These are phyloP conservation scores for Polyommatus iphigenia DNA, from an alignment of 2,888 invertebrate genomes.

Conservation along the genomic window DNA sequence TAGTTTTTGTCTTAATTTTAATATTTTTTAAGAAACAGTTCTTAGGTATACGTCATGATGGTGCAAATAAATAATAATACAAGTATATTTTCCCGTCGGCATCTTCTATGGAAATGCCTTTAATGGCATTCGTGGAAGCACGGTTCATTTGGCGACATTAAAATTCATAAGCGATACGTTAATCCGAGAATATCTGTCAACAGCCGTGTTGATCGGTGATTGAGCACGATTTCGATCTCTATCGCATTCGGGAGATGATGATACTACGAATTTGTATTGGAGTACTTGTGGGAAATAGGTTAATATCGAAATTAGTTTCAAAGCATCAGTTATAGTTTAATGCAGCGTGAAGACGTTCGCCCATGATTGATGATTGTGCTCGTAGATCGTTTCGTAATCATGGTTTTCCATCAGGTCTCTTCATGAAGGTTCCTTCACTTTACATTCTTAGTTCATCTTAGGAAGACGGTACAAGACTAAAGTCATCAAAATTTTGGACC, in stretches of 20 bases:
- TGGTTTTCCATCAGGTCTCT: no score
- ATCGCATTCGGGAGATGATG: background rate
- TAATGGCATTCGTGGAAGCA: background rate
- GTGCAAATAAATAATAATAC: background rate
- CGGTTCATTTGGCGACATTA: background rate
- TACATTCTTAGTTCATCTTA: no score
- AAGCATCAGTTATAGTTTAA: background rate
- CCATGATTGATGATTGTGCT: no score
- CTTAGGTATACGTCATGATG: no score
- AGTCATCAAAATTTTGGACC: no score
- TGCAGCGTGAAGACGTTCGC: background rate
- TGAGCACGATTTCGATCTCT: background rate
- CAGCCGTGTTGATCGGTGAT: background rate
- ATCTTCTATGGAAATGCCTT: background rate
- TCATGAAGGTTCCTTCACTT: no score
- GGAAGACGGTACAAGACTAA: no score
- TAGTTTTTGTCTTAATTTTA: no score
- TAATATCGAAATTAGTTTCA: background rate
- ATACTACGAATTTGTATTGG: background rate
- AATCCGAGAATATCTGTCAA: slow-evolving; percentile 4
- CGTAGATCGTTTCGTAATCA: no score
- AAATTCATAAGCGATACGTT: slow-evolving; percentile 11
- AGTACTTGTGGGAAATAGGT: background rate
- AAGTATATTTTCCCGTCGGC: background rate
- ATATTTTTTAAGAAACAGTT: no score